phyloP scores from a whole-genome alignment of 1,140 invertebrate genomes.

The Drosophila virilis region DNA sequence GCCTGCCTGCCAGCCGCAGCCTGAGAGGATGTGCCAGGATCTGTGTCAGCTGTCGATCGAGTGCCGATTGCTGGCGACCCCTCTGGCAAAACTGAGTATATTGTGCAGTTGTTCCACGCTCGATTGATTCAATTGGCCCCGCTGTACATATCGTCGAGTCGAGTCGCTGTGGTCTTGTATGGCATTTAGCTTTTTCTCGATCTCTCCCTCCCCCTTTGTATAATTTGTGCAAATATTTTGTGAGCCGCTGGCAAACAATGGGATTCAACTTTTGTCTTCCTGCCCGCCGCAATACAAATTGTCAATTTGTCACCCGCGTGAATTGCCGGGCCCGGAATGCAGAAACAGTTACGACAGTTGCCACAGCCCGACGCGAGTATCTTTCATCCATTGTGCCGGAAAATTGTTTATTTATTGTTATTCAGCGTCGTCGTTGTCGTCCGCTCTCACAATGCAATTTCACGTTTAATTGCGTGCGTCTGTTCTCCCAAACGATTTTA shows the following conservation, averaged over 20 bases:
- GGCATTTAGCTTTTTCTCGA: slow-evolving; percentile 10
- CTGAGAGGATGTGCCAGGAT: slow-evolving; percentile 9
- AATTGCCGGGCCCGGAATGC: slow-evolving; percentile 22
- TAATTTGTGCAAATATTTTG: slow-evolving; percentile 47
- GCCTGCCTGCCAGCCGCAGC: slow-evolving; percentile 4
- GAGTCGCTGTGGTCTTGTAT: slow-evolving; percentile 9
- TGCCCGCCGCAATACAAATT: slow-evolving; percentile 25
- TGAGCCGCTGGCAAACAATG: slow-evolving; percentile 4
- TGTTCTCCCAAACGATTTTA: slow-evolving; percentile 37
- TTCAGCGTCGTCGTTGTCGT: slow-evolving; percentile 4
- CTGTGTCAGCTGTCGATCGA: slow-evolving; percentile 43
- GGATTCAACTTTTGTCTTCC: slow-evolving; percentile 21
- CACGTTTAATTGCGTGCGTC: slow-evolving; percentile 51
- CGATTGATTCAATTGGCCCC: slow-evolving; percentile 38
- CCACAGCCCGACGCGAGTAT: slow-evolving; percentile 25
- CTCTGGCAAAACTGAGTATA: background rate
- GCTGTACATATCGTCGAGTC: slow-evolving; percentile 16
- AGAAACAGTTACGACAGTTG: slow-evolving; percentile 13
- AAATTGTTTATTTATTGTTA: slow-evolving; percentile 55
- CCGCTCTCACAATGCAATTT: slow-evolving; percentile 49
- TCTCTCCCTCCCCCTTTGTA: background rate
- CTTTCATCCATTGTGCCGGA: slow-evolving; percentile 38
- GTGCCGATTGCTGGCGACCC: background rate
- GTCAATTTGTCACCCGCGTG: slow-evolving; percentile 47
- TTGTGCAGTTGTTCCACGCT: slow-evolving; percentile 20